Percentiles rank a stretch among this genome's conserved stretches.
Evolutionary conservation across 2,888 invertebrate species (phyloP).

Genomic region (Melipona beecheii): DNA sequence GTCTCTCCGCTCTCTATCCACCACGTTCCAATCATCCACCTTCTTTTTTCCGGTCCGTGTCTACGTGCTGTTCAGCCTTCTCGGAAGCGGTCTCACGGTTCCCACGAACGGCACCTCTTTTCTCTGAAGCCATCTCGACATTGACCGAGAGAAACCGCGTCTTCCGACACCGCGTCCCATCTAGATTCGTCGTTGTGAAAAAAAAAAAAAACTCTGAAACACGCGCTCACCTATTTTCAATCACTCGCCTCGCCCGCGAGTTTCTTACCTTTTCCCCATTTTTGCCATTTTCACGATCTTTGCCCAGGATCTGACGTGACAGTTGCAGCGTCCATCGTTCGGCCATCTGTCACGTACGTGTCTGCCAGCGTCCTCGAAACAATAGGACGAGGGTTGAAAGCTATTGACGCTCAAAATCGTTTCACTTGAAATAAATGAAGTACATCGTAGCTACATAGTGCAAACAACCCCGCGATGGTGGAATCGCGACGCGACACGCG

Average conservation of each 20-base stretch:
- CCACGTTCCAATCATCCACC: constrained; percentile 36
- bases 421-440: too few relatives aligned
- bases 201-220: too few relatives aligned
- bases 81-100: constrained; percentile 78
- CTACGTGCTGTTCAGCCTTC: constrained; percentile 73
- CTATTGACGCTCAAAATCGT: neutral
- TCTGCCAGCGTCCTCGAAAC: too few relatives aligned
- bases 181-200: constrained; percentile 2
- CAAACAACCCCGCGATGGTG: neutral
- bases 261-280: too few relatives aligned
- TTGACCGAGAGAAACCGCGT: constrained; percentile 62
- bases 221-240: too few relatives aligned
- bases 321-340: too few relatives aligned
- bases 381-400: neutral
- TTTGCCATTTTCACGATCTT: too few relatives aligned
- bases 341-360: too few relatives aligned
- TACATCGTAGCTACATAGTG: too few relatives aligned
- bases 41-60: constrained; percentile 64
- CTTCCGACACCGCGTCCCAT: constrained; percentile 25
- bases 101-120: constrained; percentile 80
- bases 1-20: constrained; percentile 8
- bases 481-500: constrained; percentile 22
- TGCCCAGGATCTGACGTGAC: too few relatives aligned
- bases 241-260: too few relatives aligned
- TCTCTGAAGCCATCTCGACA: constrained; percentile 75